phyloP scores from a whole-genome alignment of 2,113 vertebrate genomes.

The Spermophilus dauricus region DNA sequence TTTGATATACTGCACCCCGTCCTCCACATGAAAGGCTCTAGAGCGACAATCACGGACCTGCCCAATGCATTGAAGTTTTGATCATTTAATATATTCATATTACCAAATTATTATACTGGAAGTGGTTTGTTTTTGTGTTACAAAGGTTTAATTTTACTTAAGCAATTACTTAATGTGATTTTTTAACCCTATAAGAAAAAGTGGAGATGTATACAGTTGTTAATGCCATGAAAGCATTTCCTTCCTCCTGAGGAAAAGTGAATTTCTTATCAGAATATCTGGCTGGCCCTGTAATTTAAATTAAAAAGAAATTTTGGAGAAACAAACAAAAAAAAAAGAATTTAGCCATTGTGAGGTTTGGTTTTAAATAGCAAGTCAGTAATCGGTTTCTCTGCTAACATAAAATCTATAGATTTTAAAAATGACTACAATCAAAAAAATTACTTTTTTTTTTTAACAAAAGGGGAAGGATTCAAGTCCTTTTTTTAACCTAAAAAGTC shows the following conservation, averaged over 20 bases:
- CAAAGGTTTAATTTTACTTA: constrained; percentile 85
- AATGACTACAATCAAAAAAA: constrained; percentile 13
- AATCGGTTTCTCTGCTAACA: not conserved
- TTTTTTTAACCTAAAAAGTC: not conserved
- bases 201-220: constrained; percentile 88
- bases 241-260: constrained; percentile 87
- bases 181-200: constrained; percentile 71
- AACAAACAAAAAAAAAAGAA: constrained; percentile 83
- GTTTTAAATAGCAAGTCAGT: constrained; percentile 39
- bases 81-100: constrained; percentile 84
- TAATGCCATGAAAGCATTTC: constrained; percentile 85
- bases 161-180: constrained; percentile 85
- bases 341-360: constrained; percentile 21
- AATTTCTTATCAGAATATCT: constrained; percentile 92
- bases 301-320: constrained; percentile 95
- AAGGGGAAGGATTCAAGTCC: not conserved
- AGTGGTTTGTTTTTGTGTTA: constrained; percentile 86
- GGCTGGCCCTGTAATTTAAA: constrained; percentile 94
- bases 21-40: too few species aligned
- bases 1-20: too few species aligned
- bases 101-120: constrained; percentile 85
- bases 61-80: constrained; percentile 86
- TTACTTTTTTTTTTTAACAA: not conserved
- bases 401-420: not conserved
- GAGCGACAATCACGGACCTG: too few species aligned